Conservation (phyloP, 2,888 invertebrate species). For the Lepidochrysops patricia region DNA sequence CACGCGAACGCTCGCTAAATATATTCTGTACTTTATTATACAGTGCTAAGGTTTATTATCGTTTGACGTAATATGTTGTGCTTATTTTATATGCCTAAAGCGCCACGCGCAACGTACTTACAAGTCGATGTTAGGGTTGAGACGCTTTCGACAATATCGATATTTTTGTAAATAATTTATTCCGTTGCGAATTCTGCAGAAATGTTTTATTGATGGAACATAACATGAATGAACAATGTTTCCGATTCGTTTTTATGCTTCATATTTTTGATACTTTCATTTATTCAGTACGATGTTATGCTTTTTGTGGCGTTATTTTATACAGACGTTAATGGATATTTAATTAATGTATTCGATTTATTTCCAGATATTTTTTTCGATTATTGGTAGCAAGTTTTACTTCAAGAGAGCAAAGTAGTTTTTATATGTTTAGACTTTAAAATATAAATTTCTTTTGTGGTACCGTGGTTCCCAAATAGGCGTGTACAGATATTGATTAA, state of each 20-base stretch:
- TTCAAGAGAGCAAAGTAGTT: too few relatives aligned
- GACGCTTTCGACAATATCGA: not conserved
- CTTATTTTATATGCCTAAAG: constrained; percentile 17
- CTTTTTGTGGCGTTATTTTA: not conserved
- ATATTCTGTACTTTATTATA: constrained; percentile 11
- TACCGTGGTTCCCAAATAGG: too few relatives aligned
- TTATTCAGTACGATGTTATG: not conserved
- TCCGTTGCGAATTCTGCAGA: not conserved
- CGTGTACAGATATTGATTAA: too few relatives aligned
- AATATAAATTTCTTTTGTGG: too few relatives aligned
- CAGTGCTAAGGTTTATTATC: constrained; percentile 17
- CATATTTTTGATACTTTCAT: not conserved
- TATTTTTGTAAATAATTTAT: constrained; percentile 2
- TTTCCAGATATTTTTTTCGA: not conserved
- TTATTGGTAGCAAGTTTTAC: too few relatives aligned
- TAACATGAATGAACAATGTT: constrained; percentile 1
- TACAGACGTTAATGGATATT: not conserved
- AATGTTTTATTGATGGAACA: not conserved
- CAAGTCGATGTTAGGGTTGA: constrained; percentile 3
- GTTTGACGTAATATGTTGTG: not conserved
- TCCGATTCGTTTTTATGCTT: not conserved
- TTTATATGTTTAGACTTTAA: too few relatives aligned
- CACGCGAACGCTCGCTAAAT: constrained; percentile 3
- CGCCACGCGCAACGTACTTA: constrained; percentile 28
- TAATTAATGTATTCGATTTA: not conserved